Base-by-base conservation (phyloP, 1,140 invertebrate species). In the Drosophila arawakana region DNA sequence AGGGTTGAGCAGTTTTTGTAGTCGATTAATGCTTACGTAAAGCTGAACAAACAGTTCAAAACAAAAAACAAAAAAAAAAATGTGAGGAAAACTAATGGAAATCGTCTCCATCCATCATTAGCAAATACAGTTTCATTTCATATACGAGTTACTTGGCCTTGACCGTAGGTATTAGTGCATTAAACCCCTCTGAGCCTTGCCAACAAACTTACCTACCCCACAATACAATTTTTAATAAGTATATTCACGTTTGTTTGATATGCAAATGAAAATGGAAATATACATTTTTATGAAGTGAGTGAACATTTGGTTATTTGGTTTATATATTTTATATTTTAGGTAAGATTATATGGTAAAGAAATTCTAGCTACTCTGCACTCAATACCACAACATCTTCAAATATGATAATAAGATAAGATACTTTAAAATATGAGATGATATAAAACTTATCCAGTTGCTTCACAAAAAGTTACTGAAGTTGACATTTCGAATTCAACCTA, bases 1-100 rank as follows among this genome's bases (percentile, higher is more conserved):
- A 55, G 52, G 52, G 52, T 41, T 55, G 52, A 55, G n/a, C 30
- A 52, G 25, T 35, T 52, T 30, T 35, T 15, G 30, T 52, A 52
- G 21, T 13, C 21, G 50, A 72, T 80, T 63, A 82, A 79, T 76
- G 71, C 74, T 77, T 69, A 63, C 67, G 54, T 35, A 50, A 50
- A n/a, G 13, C 21, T 34, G 0, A 41, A 11, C 7, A 18, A 72
- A 58, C 13, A 34, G 15, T 10, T 25, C 15, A 4, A n/a, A 49
- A 11, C 18, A 30, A 35, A 9, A 7, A 10, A 34, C 2, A 15
- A 30, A 10, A 34, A 30, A 30, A 30, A 30, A 30, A 30, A 30
- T 30, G 25, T 30, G 25, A 30, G 25, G 25, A 67, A 49, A 68
- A 44, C 39, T 68, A 54, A 68, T 54, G n/a, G 6, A 60, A 54